Conservation (phyloP, 2,888 invertebrate genomes). For the Acrobasis suavella region DNA sequence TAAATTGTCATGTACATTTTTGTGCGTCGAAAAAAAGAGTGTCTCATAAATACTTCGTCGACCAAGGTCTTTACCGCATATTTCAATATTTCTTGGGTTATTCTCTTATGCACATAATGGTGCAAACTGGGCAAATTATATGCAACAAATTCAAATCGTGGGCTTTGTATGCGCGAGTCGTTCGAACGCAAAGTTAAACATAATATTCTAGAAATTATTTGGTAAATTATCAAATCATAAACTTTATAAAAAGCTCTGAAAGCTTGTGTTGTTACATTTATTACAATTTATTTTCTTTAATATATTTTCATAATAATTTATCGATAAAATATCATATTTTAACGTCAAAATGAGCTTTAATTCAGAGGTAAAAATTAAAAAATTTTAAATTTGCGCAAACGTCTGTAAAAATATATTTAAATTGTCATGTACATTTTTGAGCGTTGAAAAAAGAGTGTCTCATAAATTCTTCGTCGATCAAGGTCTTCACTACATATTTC, state of each 20-base stretch:
- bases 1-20: background rate
- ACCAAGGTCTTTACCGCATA: conserved; percentile 6
- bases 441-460: background rate
- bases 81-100: too few species aligned
- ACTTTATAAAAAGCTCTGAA: background rate
- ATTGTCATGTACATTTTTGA: background rate
- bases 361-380: background rate
- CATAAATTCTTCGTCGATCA: conserved; percentile 15
- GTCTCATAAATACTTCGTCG: conserved; percentile 13
- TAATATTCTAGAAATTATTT: too few species aligned
- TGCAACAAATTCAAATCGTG: too few species aligned
- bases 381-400: background rate
- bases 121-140: too few species aligned
- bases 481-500: background rate
- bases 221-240: too few species aligned
- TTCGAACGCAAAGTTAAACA: too few species aligned
- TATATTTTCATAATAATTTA: conserved; percentile 1
- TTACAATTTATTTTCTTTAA: background rate
- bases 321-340: background rate
- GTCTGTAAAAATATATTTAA: background rate
- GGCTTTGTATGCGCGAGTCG: too few species aligned
- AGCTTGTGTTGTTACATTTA: background rate
- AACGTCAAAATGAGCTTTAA: conserved; percentile 7
- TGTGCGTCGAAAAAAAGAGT: background rate
- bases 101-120: too few species aligned